A percentile compares a stretch with the other conserved stretches of the same genome.
Conservation (phyloP, 53 echinoderm and acorn worm genomes). For the Antedon mediterranea region DNA sequence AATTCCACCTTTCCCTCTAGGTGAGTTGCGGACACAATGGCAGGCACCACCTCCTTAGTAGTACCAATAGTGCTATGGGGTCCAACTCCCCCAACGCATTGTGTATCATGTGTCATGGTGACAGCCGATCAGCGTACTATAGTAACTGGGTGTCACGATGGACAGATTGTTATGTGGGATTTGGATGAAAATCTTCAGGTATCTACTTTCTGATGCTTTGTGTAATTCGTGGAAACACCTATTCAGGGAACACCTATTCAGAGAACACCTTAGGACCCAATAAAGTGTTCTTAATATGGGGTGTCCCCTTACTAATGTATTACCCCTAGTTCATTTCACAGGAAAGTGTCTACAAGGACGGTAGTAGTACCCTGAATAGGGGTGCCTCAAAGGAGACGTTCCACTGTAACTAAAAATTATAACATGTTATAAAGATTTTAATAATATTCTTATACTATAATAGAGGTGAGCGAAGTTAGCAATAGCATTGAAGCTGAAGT, state of each 20-base stretch:
- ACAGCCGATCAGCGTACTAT: conserved; percentile 94
- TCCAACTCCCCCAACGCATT: conserved; percentile 82
- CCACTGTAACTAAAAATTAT: too few species aligned
- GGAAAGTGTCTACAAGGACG: too few species aligned
- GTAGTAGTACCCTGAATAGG: too few species aligned
- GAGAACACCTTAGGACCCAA: neutral
- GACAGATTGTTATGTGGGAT: conserved; percentile 90
- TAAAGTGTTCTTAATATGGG: too few species aligned
- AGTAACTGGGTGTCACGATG: conserved; percentile 96
- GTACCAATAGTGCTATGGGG: conserved; percentile 97
- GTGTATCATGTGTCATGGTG: conserved; percentile 71
- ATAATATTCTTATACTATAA: too few species aligned
- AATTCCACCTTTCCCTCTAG: too few species aligned
- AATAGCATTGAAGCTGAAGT: neutral
- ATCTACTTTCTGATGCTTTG: neutral
- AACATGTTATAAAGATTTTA: too few species aligned
- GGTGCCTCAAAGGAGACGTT: too few species aligned
- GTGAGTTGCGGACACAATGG: neutral
- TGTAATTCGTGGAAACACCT: too few species aligned
- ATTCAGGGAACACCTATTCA: neutral
- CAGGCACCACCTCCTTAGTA: conserved; percentile 23
- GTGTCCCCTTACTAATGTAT: too few species aligned
- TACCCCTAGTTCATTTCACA: too few species aligned
- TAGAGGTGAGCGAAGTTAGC: too few species aligned
- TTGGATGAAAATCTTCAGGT: conserved; percentile 94